Percentiles rank a stretch among this genome's conserved stretches.
phyloP scores from a whole-genome alignment of 2,113 vertebrate genomes.

The Aptenodytes patagonicus region DNA sequence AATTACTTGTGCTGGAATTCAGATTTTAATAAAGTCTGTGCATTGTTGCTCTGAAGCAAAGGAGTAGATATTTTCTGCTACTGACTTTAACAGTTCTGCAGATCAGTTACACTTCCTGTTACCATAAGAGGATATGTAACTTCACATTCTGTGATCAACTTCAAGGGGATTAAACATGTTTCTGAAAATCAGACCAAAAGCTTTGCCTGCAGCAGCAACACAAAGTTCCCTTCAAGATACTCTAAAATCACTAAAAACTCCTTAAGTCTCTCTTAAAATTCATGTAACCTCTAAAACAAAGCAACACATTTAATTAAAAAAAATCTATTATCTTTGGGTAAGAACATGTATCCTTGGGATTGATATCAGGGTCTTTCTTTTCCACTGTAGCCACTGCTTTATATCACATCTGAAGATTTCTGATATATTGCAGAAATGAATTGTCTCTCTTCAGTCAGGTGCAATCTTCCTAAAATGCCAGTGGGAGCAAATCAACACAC shows the following conservation, averaged over 20 bases:
- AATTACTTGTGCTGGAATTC: neutral
- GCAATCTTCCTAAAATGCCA: neutral
- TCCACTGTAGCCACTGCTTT: neutral
- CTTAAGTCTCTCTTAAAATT: neutral
- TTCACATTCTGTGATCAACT: neutral
- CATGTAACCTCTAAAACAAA: neutral
- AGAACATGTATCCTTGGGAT: neutral
- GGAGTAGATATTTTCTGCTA: neutral
- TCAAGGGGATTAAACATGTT: neutral
- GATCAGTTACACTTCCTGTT: neutral
- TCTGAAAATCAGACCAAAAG: neutral
- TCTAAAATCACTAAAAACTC: neutral
- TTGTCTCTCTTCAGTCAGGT: neutral
- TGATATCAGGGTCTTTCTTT: neutral
- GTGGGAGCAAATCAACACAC: neutral
- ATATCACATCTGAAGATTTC: neutral
- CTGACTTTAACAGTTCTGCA: neutral
- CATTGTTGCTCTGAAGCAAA: neutral
- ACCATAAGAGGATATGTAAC: neutral
- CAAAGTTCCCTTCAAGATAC: neutral
- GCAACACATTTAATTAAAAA: neutral
- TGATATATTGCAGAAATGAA: neutral
- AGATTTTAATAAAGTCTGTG: neutral
- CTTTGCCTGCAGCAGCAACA: neutral
- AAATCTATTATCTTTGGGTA: neutral